A percentile compares a stretch with the other conserved stretches of the same genome.
These are phyloP conservation scores for Glaucidium brasilianum DNA, from an alignment of 2,113 vertebrate genomes.

Conservation along the genomic window DNA sequence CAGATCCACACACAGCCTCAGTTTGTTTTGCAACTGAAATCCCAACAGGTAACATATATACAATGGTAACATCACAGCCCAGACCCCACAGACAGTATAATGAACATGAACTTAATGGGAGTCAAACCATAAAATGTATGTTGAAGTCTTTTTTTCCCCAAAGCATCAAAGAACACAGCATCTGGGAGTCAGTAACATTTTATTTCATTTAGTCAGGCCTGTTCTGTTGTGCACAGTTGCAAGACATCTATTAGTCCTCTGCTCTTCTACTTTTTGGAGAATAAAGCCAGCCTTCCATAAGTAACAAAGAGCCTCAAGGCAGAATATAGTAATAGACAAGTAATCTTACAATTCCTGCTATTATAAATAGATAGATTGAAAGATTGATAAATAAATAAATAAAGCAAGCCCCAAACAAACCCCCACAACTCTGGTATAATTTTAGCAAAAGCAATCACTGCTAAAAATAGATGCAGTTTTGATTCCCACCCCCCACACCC, in stretches of 20 bases:
- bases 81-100: background rate
- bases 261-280: background rate
- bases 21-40: background rate
- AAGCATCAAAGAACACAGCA: background rate
- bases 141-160: fast-evolving
- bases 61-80: background rate
- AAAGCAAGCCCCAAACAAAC: background rate
- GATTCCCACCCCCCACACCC: background rate
- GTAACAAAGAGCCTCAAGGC: background rate
- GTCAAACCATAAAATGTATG: background rate
- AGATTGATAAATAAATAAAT: too few species aligned
- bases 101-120: background rate
- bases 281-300: background rate
- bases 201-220: background rate
- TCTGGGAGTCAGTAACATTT: background rate
- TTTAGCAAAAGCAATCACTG: background rate
- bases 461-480: slow-evolving; percentile 1
- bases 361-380: too few species aligned
- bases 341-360: background rate
- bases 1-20: background rate
- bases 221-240: background rate
- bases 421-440: background rate
- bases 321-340: background rate
- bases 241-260: background rate
- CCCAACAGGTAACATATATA: background rate